Percentiles rank a stretch among this genome's conserved stretches.
phyloP scores from a whole-genome alignment of 2,888 invertebrate species.

The Nudaria mundana region DNA sequence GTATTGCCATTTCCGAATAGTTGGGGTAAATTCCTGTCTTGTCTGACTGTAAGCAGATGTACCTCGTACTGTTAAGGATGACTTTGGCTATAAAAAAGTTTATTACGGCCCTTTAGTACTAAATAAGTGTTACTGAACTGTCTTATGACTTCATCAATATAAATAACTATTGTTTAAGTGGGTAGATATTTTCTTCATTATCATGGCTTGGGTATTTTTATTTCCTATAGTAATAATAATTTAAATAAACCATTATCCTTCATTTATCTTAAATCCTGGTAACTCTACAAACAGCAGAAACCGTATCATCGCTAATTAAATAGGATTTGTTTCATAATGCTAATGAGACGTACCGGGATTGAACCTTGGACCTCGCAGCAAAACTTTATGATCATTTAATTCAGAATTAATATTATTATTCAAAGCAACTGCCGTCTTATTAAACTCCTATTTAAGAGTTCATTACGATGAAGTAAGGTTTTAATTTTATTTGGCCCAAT shows the following conservation, averaged over 20 bases:
- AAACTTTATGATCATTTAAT: constrained; percentile 4
- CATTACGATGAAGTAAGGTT: neutral
- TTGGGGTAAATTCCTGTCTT: too few species aligned
- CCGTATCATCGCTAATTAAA: constrained; percentile 46
- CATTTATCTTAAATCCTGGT: constrained; percentile 1
- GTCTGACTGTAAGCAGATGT: too few species aligned
- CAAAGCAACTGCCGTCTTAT: neutral
- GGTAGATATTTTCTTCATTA: too few species aligned
- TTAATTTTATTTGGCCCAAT: too few species aligned
- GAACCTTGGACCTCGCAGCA: constrained; percentile 18
- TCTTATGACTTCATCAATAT: too few species aligned
- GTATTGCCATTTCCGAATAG: too few species aligned
- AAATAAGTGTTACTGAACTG: too few species aligned
- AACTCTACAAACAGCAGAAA: constrained; percentile 27
- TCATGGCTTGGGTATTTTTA: too few species aligned
- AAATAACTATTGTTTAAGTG: too few species aligned
- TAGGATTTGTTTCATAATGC: constrained; percentile 43
- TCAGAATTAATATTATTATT: constrained; percentile 1
- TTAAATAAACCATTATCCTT: constrained; percentile 1
- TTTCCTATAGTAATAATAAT: neutral
- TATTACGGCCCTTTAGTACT: too few species aligned
- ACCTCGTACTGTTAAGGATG: too few species aligned
- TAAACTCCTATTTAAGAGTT: neutral
- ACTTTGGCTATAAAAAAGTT: too few species aligned
- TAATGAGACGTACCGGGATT: constrained; percentile 27